Percentiles rank a stretch among this genome's conserved stretches.
Evolutionary conservation across 2,888 invertebrate species (phyloP).

Genomic region (Smittia sp.): DNA sequence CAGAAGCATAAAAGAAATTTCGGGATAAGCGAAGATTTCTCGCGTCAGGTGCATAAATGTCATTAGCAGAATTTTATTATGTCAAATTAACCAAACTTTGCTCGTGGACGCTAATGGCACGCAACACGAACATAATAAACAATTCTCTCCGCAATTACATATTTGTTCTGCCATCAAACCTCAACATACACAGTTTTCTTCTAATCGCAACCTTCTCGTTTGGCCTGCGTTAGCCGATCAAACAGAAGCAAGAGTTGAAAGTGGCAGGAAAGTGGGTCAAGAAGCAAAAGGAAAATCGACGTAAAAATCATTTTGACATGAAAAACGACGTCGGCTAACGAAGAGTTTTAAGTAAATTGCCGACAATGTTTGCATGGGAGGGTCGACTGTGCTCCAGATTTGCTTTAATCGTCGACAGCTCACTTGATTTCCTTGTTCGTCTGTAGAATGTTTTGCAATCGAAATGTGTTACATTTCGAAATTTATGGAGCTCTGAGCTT

Average conservation of each 20-base stretch:
- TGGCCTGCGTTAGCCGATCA: not conserved
- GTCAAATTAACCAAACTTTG: too few relatives aligned
- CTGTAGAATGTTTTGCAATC: not conserved
- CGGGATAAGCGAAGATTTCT: too few relatives aligned
- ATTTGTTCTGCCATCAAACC: not conserved
- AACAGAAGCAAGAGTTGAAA: not conserved
- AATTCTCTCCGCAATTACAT: not conserved
- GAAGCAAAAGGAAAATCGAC: not conserved
- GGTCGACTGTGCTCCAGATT: not conserved
- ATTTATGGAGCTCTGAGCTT: too few relatives aligned
- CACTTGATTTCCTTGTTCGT: not conserved
- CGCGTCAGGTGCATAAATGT: too few relatives aligned
- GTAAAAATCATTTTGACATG: not conserved
- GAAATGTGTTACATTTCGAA: too few relatives aligned
- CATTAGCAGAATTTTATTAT: too few relatives aligned
- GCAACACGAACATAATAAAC: not conserved
- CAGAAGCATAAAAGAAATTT: too few relatives aligned
- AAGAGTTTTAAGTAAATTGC: not conserved
- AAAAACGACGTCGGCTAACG: not conserved
- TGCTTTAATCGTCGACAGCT: not conserved
- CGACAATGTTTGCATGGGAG: not conserved
- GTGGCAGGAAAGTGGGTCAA: not conserved
- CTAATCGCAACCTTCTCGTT: conserved; percentile 5
- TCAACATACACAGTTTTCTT: not conserved
- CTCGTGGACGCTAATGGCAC: not conserved